These are phyloP conservation scores for Siderastrea radians DNA, from an alignment of 92 coral and sea anemone species.

Conservation along the genomic window DNA sequence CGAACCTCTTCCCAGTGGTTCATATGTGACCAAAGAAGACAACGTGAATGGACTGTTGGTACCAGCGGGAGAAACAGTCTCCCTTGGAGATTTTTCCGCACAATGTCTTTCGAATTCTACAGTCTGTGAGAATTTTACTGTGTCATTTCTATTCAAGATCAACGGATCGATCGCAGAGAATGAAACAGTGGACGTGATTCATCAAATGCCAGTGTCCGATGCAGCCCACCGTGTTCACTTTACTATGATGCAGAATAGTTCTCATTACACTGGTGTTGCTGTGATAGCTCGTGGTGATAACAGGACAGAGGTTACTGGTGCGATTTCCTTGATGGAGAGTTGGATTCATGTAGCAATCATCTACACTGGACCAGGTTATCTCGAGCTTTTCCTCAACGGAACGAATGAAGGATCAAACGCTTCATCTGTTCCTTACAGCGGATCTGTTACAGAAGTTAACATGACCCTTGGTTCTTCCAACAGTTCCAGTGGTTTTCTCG, in stretches of 20 bases:
- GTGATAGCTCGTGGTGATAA: not conserved
- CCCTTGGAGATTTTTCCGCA: conserved; percentile 12
- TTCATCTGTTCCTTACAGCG: not conserved
- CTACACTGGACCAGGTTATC: not conserved
- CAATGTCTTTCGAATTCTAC: conserved; percentile 1
- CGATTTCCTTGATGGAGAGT: not conserved
- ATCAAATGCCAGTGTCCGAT: conserved; percentile 4
- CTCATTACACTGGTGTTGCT: conserved; percentile 13
- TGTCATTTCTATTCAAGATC: conserved; percentile 29
- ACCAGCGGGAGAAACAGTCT: conserved; percentile 18
- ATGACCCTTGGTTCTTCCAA: conserved; percentile 13
- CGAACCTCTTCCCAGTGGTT: conserved; percentile 3
- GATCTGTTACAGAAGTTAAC: not conserved
- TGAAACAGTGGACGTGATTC: conserved; percentile 7
- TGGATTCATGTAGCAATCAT: conserved; percentile 32
- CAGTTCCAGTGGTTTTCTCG: conserved; percentile 6
- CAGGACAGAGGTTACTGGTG: not conserved
- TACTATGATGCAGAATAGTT: not conserved
- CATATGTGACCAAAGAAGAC: conserved; percentile 5
- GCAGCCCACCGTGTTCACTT: not conserved
- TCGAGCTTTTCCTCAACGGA: conserved; percentile 29
- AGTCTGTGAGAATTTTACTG: conserved; percentile 30
- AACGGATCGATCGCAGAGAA: conserved; percentile 18
- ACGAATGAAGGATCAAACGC: not conserved
- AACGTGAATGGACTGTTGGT: conserved; percentile 9